Base-by-base conservation (phyloP, 30 jellyfish, hydroid and myxozoan genomes). In the Hydra vulgaris region DNA sequence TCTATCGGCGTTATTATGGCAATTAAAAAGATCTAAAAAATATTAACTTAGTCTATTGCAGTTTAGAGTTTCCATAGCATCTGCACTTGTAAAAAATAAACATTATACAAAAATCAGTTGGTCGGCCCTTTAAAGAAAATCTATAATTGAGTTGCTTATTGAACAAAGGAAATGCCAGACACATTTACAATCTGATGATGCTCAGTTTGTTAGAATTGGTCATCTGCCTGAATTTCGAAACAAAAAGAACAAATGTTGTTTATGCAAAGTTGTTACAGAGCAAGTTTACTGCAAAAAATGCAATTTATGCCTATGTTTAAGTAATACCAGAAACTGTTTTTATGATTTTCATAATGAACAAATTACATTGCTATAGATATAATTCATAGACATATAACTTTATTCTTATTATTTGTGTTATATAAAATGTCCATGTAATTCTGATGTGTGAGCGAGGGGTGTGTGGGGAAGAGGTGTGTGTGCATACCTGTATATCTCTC, bases 81-180 rank as follows among this genome's bases (percentile, higher is more conserved):
- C 82, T 74, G 92, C 61, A 76, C 4, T 85, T 81, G 24, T 68
- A 74, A 77, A 80, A 76, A 23, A 73, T 73, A 16, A 76, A 25
- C 70, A 25, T 53, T 15, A 3, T 23, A 25, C 71, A 27, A 20
- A 26, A 0, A 72, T 21, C 89, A 16, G 82, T 52, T 25, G 95
- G 95, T 0, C 71, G 95, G 40, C 90, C 95, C 71, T 70, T 86
- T 0, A 85, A 81, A 7, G 95, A 53, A 74, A 55, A 71, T 74
- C 90, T 18, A 40, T 4, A 1, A 19, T 20, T 8, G 80, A 24
- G 22, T 27, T 53, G 40, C 81, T 8, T 3, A 1, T 40, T 18
- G 81, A 74, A 74, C 24, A 22, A 20, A 23, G 81, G 8, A 26
- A 21, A 23, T 21, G 23, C 23, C 81, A 74, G 19, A 73, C 17